A percentile compares a stretch with the other conserved stretches of the same genome.
These are phyloP conservation scores for Arizona elegans DNA, from an alignment of 2,113 vertebrate species.

Conservation along the genomic window DNA sequence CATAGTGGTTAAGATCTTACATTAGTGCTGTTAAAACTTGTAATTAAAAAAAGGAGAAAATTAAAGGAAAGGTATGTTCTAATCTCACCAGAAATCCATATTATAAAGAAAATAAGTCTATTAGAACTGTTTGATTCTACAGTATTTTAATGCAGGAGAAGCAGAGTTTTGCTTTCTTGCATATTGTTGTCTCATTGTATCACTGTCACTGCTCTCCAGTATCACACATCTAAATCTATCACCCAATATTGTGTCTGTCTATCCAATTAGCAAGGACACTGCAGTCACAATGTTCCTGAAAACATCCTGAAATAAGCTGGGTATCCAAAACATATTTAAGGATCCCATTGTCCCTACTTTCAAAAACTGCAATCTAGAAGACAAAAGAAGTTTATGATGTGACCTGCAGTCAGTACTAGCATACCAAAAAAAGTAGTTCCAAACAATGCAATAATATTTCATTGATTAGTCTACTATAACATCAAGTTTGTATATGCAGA, in stretches of 20 bases:
- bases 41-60: not conserved
- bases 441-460: not conserved
- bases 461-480: not conserved
- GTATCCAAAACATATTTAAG: not conserved
- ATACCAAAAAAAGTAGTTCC: not conserved
- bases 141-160: not conserved
- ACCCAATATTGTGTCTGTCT: not conserved
- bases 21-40: not conserved
- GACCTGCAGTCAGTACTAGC: not conserved
- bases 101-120: not conserved
- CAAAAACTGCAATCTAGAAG: not conserved
- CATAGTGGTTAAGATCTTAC: not conserved
- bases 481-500: not conserved
- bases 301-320: not conserved
- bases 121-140: not conserved
- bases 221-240: not conserved
- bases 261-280: not conserved
- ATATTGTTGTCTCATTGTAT: not conserved
- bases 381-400: not conserved
- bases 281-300: not conserved
- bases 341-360: not conserved
- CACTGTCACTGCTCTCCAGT: not conserved
- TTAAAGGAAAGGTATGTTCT: not conserved
- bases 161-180: not conserved
- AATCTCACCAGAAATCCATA: not conserved